Conservation (phyloP, 2,113 vertebrate species). For the Chelonoidis abingdonii region DNA sequence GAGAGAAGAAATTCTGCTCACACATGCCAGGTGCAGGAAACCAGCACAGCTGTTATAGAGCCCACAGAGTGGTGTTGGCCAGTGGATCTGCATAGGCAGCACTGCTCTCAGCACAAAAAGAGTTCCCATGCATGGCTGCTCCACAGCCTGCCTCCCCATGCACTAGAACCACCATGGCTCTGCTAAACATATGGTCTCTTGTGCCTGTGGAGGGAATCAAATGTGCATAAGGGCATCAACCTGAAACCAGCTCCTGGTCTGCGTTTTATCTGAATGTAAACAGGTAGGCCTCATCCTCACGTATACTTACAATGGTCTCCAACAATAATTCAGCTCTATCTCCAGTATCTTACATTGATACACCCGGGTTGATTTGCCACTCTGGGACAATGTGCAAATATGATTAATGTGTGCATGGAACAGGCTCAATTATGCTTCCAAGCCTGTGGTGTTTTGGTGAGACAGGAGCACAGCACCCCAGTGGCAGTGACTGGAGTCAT, state of each 20-base stretch:
- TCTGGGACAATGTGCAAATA: background rate
- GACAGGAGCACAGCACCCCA: background rate
- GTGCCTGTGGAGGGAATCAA: background rate
- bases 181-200: background rate
- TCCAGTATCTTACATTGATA: background rate
- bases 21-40: fast-evolving
- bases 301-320: background rate
- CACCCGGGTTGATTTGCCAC: background rate
- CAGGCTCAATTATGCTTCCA: background rate
- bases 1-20: background rate
- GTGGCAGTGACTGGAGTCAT: background rate
- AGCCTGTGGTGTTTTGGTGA: background rate
- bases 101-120: background rate
- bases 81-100: background rate
- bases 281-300: background rate
- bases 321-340: background rate
- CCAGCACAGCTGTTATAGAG: background rate
- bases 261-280: background rate
- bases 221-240: constrained; percentile 1
- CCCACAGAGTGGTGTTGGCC: background rate
- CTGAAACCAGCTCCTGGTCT: background rate
- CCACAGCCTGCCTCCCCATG: background rate
- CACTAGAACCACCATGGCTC: background rate
- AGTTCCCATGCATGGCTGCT: fast-evolving
- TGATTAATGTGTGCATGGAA: background rate